Conservation (phyloP, 1,140 invertebrate species). For the Bombus consobrinus region DNA sequence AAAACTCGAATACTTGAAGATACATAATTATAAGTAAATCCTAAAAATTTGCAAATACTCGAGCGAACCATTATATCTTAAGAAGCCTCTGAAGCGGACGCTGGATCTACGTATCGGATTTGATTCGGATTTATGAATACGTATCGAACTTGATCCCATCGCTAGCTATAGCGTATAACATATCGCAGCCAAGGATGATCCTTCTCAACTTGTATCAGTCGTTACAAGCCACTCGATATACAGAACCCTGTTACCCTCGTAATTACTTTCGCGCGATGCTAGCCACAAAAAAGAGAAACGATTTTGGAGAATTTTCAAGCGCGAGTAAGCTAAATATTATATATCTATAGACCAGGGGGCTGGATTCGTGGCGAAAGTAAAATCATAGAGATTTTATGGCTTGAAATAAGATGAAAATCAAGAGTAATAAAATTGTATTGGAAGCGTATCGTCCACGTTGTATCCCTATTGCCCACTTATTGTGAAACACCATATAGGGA, state of each 20-base stretch:
- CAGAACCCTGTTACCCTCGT: background rate
- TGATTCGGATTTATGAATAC: background rate
- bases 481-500: too few relatives aligned
- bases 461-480: too few relatives aligned
- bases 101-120: background rate
- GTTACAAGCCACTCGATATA: slow-evolving; percentile 43
- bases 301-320: background rate
- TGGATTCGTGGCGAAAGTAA: too few relatives aligned
- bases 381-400: too few relatives aligned
- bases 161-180: slow-evolving; percentile 4
- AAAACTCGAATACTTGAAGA: too few relatives aligned
- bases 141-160: background rate
- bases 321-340: background rate
- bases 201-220: slow-evolving; percentile 44
- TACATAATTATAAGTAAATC: too few relatives aligned
- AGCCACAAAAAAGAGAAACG: background rate
- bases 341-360: background rate
- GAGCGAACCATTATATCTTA: too few relatives aligned
- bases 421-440: too few relatives aligned
- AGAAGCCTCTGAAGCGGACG: too few relatives aligned
- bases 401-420: too few relatives aligned
- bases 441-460: too few relatives aligned
- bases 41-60: too few relatives aligned
- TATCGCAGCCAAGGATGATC: slow-evolving; percentile 39
- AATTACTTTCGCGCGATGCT: slow-evolving; percentile 24